Conservation (phyloP, 2,888 invertebrate species). For the Erebia ligea region DNA sequence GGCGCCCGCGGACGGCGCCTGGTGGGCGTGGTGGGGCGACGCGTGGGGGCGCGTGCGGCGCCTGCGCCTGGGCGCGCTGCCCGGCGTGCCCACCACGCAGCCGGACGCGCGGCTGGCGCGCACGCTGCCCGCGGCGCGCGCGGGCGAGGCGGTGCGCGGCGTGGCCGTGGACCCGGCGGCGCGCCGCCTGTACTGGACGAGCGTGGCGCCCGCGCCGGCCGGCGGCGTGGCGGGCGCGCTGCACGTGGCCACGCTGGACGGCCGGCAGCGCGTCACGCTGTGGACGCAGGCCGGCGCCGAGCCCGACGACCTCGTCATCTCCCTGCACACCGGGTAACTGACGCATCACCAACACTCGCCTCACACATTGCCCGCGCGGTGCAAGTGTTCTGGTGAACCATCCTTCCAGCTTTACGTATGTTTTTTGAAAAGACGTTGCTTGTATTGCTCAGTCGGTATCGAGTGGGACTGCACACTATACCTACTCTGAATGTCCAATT, state of each 20-base stretch:
- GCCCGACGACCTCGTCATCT: conserved; percentile 84
- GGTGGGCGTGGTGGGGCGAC: conserved; percentile 71
- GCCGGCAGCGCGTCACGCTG: conserved; percentile 57
- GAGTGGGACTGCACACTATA: too few relatives aligned
- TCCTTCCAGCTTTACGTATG: too few relatives aligned
- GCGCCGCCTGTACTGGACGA: conserved; percentile 87
- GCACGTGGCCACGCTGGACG: conserved; percentile 78
- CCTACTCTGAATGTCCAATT: too few relatives aligned
- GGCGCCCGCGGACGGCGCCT: conserved; percentile 53
- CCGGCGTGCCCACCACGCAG: conserved; percentile 28
- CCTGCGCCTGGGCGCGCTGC: conserved; percentile 38
- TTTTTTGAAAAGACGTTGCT: too few relatives aligned
- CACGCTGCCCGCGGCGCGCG: conserved; percentile 65
- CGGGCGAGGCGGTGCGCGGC: conserved; percentile 87
- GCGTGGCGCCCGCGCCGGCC: conserved; percentile 53
- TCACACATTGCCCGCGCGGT: too few relatives aligned
- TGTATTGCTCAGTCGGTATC: too few relatives aligned
- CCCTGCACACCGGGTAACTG: conserved; percentile 83
- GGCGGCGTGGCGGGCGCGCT: conserved; percentile 50
- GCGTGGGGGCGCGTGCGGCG: conserved; percentile 52
- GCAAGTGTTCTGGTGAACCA: too few relatives aligned
- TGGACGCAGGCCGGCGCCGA: conserved; percentile 2
- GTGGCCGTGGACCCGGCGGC: conserved; percentile 89
- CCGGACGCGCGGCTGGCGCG: conserved; percentile 34
- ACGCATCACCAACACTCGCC: too few relatives aligned